These are phyloP conservation scores for Euwallacea similis DNA, from an alignment of 1,140 invertebrate genomes.

Conservation along the genomic window DNA sequence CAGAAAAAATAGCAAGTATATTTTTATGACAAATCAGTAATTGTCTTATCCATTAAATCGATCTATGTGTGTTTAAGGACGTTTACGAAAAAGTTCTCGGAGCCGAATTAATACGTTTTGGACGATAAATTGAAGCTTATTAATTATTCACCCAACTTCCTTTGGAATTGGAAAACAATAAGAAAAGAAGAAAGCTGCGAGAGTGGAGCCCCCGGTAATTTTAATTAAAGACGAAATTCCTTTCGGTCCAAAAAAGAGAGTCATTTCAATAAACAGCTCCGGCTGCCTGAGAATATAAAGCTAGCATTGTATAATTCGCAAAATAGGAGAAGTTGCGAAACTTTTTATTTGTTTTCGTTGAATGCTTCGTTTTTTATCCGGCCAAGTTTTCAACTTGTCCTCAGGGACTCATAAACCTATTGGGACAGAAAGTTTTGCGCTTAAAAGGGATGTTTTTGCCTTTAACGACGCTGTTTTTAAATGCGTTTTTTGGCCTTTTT, in stretches of 20 bases:
- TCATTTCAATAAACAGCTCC: constrained; percentile 14
- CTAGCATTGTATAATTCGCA: constrained; percentile 13
- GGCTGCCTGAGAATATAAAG: constrained; percentile 12
- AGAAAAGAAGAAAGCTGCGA: constrained; percentile 1
- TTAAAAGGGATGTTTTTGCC: constrained; percentile 6
- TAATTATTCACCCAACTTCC: neutral
- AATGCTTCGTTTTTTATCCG: constrained; percentile 4
- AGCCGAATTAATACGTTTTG: neutral
- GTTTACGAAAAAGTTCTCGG: no score
- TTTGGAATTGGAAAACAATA: neutral
- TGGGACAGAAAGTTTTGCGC: constrained; percentile 11
- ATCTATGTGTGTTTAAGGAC: no score
- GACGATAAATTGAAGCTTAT: neutral
- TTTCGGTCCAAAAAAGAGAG: constrained; percentile 3
- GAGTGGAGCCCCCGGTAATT: constrained; percentile 8
- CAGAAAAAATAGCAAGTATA: no score
- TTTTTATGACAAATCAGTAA: no score
- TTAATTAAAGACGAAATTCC: constrained; percentile 17
- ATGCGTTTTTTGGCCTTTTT: neutral
- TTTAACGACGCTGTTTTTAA: neutral
- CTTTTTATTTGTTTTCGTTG: constrained; percentile 12
- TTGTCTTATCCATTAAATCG: no score
- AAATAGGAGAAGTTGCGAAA: constrained; percentile 8
- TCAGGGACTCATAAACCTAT: constrained; percentile 11
- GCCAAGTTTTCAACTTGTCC: constrained; percentile 14